phyloP scores from a whole-genome alignment of 2,888 invertebrate species.

The Drosophila neotestacea region DNA sequence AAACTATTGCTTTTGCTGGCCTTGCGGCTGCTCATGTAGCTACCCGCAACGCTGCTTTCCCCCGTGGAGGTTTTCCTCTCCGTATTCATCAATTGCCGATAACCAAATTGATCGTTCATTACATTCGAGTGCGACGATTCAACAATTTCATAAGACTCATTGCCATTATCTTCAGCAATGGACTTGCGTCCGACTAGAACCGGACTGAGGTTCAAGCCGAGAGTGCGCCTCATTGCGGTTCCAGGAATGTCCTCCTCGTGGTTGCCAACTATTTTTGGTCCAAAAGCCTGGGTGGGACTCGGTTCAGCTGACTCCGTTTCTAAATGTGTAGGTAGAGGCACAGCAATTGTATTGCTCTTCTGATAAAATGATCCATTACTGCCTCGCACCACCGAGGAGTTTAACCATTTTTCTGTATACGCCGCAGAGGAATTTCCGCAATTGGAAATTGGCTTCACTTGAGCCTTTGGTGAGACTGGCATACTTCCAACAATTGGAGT shows the following conservation, averaged over 20 bases:
- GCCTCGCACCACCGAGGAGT: constrained; percentile 63
- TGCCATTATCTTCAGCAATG: constrained; percentile 38
- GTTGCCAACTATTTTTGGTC: constrained; percentile 85
- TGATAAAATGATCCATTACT: constrained; percentile 46
- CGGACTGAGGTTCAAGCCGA: constrained; percentile 77
- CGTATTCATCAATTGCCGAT: constrained; percentile 68
- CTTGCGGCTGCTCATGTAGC: constrained; percentile 80
- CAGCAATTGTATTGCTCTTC: constrained; percentile 65
- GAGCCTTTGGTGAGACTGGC: constrained; percentile 44
- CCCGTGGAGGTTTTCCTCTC: constrained; percentile 72
- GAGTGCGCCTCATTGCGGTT: constrained; percentile 83
- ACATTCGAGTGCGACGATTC: constrained; percentile 75
- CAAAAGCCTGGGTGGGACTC: constrained; percentile 86
- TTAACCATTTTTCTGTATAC: constrained; percentile 81
- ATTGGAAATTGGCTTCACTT: constrained; percentile 28
- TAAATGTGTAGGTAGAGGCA: constrained; percentile 80
- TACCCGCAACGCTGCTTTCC: constrained; percentile 76
- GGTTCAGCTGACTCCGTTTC: constrained; percentile 83
- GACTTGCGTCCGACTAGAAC: constrained; percentile 41
- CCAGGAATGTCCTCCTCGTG: constrained; percentile 84
- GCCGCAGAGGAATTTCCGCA: constrained; percentile 37
- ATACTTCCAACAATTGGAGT: constrained; percentile 14
- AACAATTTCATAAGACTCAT: constrained; percentile 53
- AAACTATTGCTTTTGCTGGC: constrained; percentile 81
- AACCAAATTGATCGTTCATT: constrained; percentile 77